Percentiles rank a stretch among this genome's conserved stretches.
phyloP scores from a whole-genome alignment of 2,797 vertebrate genomes.

The Phoebastria nigripes region DNA sequence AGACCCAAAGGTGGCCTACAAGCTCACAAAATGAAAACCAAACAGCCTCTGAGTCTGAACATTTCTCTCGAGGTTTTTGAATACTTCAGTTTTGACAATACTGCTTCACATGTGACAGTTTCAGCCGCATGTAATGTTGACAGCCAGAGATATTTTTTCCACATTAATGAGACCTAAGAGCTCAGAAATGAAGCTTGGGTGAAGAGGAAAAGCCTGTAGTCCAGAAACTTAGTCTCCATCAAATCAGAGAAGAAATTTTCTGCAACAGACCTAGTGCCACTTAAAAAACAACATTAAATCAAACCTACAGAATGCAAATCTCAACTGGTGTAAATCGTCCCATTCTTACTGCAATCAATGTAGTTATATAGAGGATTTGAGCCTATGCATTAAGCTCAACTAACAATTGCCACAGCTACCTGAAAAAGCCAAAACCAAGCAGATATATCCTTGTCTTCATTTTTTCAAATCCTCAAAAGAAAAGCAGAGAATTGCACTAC shows the following conservation, averaged over 20 bases:
- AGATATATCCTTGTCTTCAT: not conserved
- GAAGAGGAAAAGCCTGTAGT: not conserved
- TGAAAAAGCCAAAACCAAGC: not conserved
- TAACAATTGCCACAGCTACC: not conserved
- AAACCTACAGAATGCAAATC: not conserved
- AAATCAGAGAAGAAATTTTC: not conserved
- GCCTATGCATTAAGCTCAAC: not conserved
- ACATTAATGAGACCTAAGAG: not conserved
- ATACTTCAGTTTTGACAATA: not conserved
- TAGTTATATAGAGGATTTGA: not conserved
- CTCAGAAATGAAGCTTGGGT: not conserved
- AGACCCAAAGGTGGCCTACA: not conserved
- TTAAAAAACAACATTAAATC: not conserved
- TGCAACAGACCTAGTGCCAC: not conserved
- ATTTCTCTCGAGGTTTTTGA: not conserved
- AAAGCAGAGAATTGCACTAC: not conserved
- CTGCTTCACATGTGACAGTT: not conserved
- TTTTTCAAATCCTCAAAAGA: not conserved
- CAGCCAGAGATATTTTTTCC: not conserved
- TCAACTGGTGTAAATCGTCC: not conserved
- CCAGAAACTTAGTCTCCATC: not conserved
- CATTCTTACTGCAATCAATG: not conserved
- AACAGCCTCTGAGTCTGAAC: not conserved
- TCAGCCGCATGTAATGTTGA: not conserved
- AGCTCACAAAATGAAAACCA: not conserved